Evolutionary conservation across 2,797 vertebrate species (phyloP).

Genomic region (Neosilurus hyrtlii): DNA sequence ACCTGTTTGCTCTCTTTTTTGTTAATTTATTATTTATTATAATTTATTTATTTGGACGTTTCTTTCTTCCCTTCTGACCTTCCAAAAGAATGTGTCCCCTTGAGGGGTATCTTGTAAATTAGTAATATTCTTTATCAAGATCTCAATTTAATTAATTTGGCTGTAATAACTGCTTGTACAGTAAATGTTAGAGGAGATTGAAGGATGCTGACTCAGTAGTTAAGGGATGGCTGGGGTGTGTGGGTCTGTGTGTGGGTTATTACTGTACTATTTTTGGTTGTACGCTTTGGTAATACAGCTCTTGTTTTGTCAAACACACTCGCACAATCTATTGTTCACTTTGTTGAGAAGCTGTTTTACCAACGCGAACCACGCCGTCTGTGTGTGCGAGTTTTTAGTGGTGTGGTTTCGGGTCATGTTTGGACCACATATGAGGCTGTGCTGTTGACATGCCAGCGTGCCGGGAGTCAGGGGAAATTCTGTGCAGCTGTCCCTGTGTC

Average conservation of each 20-base stretch:
- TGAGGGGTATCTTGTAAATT: not conserved
- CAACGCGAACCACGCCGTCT: constrained; percentile 67
- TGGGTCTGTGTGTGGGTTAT: not conserved
- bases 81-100: not conserved
- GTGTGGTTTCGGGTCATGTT: constrained; percentile 63
- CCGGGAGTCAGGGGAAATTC: constrained; percentile 73
- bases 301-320: constrained; percentile 7
- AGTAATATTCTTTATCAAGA: not conserved
- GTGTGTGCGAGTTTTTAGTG: constrained; percentile 24
- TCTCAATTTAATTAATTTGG: not conserved
- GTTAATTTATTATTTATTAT: not conserved
- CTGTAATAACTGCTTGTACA: not conserved
- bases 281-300: constrained; percentile 31
- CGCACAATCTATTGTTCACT: constrained; percentile 53
- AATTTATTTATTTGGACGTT: too few species aligned
- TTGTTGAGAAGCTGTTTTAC: constrained; percentile 73
- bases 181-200: not conserved
- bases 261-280: constrained; percentile 33
- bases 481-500: constrained; percentile 71
- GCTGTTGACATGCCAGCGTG: constrained; percentile 65
- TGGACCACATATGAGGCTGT: constrained; percentile 56
- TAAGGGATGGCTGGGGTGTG: not conserved
- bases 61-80: not conserved
- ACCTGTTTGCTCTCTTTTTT: not conserved
- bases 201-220: not conserved